Evolutionary conservation across 2,797 vertebrate genomes (phyloP), one percentile per base, ranked within the genome.

Genomic region (Atherinosoma microstoma): DNA sequence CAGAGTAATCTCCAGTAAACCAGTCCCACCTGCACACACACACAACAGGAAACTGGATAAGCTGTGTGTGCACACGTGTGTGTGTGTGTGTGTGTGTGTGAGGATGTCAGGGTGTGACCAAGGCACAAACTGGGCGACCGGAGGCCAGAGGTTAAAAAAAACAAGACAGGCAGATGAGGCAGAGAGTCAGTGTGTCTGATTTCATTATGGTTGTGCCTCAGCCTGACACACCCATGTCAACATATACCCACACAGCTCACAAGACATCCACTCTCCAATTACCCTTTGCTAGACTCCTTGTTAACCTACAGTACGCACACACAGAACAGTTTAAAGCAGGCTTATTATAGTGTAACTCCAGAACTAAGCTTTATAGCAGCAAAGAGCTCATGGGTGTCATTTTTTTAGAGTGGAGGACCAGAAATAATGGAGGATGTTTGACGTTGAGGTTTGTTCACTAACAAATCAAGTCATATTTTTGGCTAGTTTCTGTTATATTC

Each of bases 181-280:
- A 68, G 61, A 67, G 7, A 64, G 29, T 64, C 27, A 34, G 60
- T 11, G 69, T 58, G 70, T 84, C 63, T 63, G 65, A 60, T 88
- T 84, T 84, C 87, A 76, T 70, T 79, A 82, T 84, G 89, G 83
- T 24, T 34, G 56, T 36, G 80, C 74, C 73, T 30, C 68, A 84
- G 79, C 70, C 70, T 10, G 70, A 85, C 89, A 82, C 91, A 88
- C 87, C 88, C 90, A 58, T 45, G 75, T 56, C 47, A 24, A n/a
- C 63, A 27, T 38, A 74, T 11, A 4, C 36, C 40, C 65, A 63
- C 68, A 56, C 67, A 24, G 35, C 6, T 16, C 49, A 64, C 67
- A 80, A 57, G 35, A 76, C 16, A 35, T 49, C 3, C 34, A 27
- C 64, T 74, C 70, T 77, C 75, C 64, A 82, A 67, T 81, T 80